phyloP scores from a whole-genome alignment of 53 echinoderm and acorn worm species.

The Luidia sarsii region DNA sequence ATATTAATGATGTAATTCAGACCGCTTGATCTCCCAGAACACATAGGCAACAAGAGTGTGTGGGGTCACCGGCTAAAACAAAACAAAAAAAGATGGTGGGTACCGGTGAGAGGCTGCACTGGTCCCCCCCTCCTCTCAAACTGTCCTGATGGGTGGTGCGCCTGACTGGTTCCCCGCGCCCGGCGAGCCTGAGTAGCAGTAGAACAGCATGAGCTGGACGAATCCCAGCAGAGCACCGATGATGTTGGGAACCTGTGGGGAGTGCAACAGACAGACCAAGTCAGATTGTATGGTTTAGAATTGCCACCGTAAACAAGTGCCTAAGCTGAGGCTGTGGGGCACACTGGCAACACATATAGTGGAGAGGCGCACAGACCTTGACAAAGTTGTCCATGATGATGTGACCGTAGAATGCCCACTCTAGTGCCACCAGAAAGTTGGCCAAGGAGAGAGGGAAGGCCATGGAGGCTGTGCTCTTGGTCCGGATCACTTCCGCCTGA shows the following conservation, averaged over 20 bases:
- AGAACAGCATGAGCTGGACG: constrained; percentile 66
- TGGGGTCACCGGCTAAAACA: too few relatives aligned
- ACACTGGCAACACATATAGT: neutral
- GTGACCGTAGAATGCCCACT: constrained; percentile 84
- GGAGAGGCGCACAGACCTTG: too few relatives aligned
- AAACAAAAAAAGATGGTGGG: too few relatives aligned
- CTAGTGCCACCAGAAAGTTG: constrained; percentile 72
- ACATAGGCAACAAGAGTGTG: too few relatives aligned
- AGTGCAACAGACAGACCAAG: neutral
- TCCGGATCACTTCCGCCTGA: constrained; percentile 77
- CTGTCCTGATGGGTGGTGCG: constrained; percentile 55
- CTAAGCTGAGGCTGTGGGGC: neutral
- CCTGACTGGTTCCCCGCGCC: constrained; percentile 37
- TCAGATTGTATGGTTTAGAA: neutral
- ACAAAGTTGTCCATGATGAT: constrained; percentile 67
- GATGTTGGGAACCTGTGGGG: constrained; percentile 67
- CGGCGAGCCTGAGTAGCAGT: constrained; percentile 63
- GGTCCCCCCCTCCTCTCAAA: constrained; percentile 3
- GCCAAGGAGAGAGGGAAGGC: constrained; percentile 80
- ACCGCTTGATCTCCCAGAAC: too few relatives aligned
- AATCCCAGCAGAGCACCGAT: constrained; percentile 67
- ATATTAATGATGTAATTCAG: too few relatives aligned
- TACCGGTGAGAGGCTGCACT: too few relatives aligned
- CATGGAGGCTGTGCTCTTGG: constrained; percentile 81
- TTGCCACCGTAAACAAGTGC: neutral